Conservation (phyloP, 1,140 invertebrate species). For the Sitodiplosis mosellana region DNA sequence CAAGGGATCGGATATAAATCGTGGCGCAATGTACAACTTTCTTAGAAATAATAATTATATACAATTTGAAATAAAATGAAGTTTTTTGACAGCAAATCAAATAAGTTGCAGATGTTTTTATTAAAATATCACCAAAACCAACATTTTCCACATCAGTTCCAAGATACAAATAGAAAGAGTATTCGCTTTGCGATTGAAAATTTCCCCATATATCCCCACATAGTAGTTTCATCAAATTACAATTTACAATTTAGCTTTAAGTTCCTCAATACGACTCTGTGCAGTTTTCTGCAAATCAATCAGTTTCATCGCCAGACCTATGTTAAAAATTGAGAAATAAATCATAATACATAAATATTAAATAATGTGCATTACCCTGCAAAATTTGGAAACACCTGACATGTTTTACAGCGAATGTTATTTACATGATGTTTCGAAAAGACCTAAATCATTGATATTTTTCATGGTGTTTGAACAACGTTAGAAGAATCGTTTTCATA, state of each 20-base stretch:
- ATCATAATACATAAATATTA: too few relatives aligned
- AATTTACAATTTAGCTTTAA: constrained; percentile 54
- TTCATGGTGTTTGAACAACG: too few relatives aligned
- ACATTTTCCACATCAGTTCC: too few relatives aligned
- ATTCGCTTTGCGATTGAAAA: neutral
- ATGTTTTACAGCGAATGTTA: too few relatives aligned
- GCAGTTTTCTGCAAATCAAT: constrained; percentile 64
- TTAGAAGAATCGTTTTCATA: too few relatives aligned
- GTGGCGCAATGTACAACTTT: neutral
- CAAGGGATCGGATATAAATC: neutral
- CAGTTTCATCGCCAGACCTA: constrained; percentile 88
- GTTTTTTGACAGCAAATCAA: neutral
- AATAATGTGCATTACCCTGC: too few relatives aligned
- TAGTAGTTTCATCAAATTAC: neutral
- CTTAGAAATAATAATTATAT: neutral
- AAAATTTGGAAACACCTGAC: too few relatives aligned
- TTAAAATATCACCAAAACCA: neutral
- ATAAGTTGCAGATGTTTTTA: neutral
- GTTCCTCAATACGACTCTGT: constrained; percentile 46
- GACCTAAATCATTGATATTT: too few relatives aligned
- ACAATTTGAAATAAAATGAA: neutral
- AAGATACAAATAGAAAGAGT: too few relatives aligned
- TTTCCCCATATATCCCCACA: neutral
- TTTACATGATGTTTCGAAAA: too few relatives aligned
- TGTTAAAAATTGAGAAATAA: too few relatives aligned